Conservation (phyloP, 2,888 invertebrate species). For the Petrolisthes cinctipes region DNA sequence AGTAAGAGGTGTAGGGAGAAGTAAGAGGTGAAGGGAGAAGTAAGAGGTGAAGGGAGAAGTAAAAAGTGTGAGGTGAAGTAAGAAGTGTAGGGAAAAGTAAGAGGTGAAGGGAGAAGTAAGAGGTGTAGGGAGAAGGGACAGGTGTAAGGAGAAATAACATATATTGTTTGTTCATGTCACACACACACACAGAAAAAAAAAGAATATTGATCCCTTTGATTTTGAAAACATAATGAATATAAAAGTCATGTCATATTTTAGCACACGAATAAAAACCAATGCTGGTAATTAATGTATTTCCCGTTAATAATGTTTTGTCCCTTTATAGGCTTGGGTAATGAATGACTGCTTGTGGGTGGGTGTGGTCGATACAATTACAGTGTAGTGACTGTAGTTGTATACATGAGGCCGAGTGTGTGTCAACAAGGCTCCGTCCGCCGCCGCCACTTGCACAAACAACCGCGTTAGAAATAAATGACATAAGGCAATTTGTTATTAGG, state of each 20-base stretch:
- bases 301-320: too few species aligned
- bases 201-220: too few species aligned
- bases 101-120: background rate
- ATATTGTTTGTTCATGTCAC: background rate
- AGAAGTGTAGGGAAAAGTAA: background rate
- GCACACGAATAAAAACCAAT: too few species aligned
- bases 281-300: too few species aligned
- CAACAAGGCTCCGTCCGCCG: background rate
- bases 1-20: background rate
- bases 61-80: background rate
- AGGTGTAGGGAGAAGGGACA: too few species aligned
- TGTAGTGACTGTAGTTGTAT: background rate
- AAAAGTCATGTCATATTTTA: too few species aligned
- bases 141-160: background rate
- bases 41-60: background rate
- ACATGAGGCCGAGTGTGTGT: background rate
- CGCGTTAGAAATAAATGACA: conserved; percentile 7
- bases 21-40: conserved; percentile 1
- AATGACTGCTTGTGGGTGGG: background rate
- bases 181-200: background rate
- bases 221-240: too few species aligned
- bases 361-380: background rate
- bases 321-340: too few species aligned
- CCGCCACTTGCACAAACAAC: background rate
- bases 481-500: background rate